Evolutionary conservation across 2,888 invertebrate genomes (phyloP), one percentile per base, ranked within the genome.

Genomic region (Eugnorisma glareosa): DNA sequence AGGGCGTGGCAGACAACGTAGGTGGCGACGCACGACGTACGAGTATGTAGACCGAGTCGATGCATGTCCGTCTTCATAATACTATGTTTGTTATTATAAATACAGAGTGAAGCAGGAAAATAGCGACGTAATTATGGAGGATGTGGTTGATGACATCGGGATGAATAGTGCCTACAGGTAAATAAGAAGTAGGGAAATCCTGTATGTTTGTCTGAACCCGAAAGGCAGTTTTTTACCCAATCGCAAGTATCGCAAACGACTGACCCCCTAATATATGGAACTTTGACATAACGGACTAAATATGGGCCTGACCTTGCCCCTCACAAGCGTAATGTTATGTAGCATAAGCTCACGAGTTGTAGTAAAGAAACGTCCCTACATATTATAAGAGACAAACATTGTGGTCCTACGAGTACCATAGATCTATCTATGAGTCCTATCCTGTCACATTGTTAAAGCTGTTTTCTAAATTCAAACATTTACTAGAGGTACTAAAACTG

Each of bases 1-100:
- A 57, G 51, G 89, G 88, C 82, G 89, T 85, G 89, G 69, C 69
- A 21, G 68, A 28, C 82, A 40, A 84, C 83, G 78, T 88, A 84
- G 83, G 84, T 87, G 86, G 88, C 82, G 85, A 83, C 81, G 63
- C 72, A 81, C 81, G 85, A 80, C 85, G 21, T 11, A 61, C 35
- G 31, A 61, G 71, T 81, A 89, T 84, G 83, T 87, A 76, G 86
- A 82, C 77, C 82, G 73, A 77, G 77, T 63, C 77, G 67, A 80
- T 75, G 78, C 73, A 81, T 73, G 83, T 81, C 88, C 86, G 75
- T 85, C 83, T 82, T 76, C 74, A 48, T 79, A 85, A 86, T 78
- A 64, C 37, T 59, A 66, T 73, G 85, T 79, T 81, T 86, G 80
- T 75, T 83, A 66, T 75, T 63, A 73, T 83, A 86, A 76, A 66